Conservation (phyloP, 2,113 vertebrate species). For the Microcebus tavaratra region DNA sequence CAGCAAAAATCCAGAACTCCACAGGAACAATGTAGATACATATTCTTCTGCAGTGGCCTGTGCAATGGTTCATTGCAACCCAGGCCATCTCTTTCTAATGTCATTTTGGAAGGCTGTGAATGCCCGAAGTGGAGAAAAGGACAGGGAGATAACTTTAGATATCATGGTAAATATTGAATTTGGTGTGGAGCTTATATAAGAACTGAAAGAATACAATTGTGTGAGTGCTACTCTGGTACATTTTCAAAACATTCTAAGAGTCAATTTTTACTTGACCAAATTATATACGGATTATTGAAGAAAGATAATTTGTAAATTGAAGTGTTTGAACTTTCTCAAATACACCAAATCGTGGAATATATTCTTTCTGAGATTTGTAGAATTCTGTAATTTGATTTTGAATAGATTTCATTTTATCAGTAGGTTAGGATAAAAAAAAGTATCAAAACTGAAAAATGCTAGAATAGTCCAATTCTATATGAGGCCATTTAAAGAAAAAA, state of each 20-base stretch:
- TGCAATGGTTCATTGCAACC: not conserved
- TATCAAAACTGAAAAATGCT: not conserved
- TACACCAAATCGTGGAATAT: not conserved
- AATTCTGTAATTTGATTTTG: not conserved
- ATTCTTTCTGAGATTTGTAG: not conserved
- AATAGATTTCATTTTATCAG: not conserved
- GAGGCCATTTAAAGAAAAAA: not conserved
- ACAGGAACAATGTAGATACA: no score
- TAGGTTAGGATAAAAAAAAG: not conserved
- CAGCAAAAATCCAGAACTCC: not conserved
- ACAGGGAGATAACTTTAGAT: not conserved
- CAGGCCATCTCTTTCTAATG: not conserved
- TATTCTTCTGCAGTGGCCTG: not conserved
- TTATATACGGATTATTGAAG: not conserved
- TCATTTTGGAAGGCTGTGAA: not conserved
- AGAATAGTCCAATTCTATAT: not conserved
- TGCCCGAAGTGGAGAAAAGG: not conserved
- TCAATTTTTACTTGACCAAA: not conserved
- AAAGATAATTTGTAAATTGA: not conserved
- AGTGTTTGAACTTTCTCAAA: not conserved
- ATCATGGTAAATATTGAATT: not conserved
- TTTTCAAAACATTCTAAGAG: not conserved
- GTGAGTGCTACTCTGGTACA: not conserved
- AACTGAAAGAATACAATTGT: not conserved
- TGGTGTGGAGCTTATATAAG: not conserved